Evolutionary conservation across 2,113 vertebrate species (phyloP), one percentile per base, ranked within the genome.

Genomic region (Caloenas nicobarica): DNA sequence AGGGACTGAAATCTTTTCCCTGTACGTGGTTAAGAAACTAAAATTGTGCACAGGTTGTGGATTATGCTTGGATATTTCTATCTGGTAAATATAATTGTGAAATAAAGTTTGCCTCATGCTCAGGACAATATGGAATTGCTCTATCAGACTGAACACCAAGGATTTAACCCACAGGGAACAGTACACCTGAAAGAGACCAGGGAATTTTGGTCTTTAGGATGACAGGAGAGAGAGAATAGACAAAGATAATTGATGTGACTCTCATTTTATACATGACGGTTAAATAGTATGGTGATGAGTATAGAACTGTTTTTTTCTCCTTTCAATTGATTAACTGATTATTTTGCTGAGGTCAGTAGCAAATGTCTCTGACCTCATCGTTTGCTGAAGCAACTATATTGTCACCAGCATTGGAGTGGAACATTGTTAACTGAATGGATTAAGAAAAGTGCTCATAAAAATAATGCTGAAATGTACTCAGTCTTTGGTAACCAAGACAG

Each of bases 321-420:
- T 85, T 89, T 74, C 89, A 81, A 95, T 95, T 95, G 93, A 96
- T 93, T 96, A 96, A 89, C 92, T 81, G 93, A 94, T 96, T 94
- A 91, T 93, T 94, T 95, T 93, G n/a, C 65, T 91, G 86, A 96
- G 77, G 91, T 94, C 62, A 60, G 86, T 96, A 94, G 58, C 95
- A 95, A 94, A 83, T 81, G 93, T 89, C 83, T 96, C 81, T 91
- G 92, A 96, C 96, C 91, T 95, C 88, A 92, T 91, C 11, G 46
- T 94, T 92, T 87, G 53, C 86, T 93, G 86, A 92, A 95, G 70
- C 73, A 92, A 93, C 83, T 93, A 34, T 72, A 91, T 79, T 94
- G 96, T 93, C 81, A 82, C 70, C 86, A 92, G 80, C 73, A 84
- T 56, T 92, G 91, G 46, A 96, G 88, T 91, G 86, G 89, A 96